These are phyloP conservation scores for Lutjanus argentimaculatus DNA, from an alignment of 2,797 vertebrate genomes.

Conservation along the genomic window DNA sequence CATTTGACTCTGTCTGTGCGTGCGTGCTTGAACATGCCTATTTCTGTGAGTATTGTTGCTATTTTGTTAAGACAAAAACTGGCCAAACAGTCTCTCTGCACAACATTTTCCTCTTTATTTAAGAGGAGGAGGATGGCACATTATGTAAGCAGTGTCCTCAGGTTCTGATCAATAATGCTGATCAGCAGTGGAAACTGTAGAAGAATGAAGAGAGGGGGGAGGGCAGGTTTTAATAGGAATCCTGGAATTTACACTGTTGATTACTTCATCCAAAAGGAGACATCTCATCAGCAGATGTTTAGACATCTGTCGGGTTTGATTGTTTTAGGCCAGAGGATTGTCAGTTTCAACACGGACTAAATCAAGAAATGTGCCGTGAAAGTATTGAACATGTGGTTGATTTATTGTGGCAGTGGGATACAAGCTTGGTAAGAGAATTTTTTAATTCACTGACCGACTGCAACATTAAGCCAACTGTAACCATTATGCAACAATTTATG, in stretches of 20 bases:
- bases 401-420: slow-evolving; percentile 5
- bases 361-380: slow-evolving; percentile 6
- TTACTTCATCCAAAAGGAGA: slow-evolving; percentile 47
- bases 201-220: slow-evolving; percentile 35
- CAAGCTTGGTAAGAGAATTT: slow-evolving; percentile 8
- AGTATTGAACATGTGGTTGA: slow-evolving; percentile 22
- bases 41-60: neutral
- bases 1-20: neutral
- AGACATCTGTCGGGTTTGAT: slow-evolving; percentile 60
- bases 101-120: neutral
- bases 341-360: slow-evolving; percentile 19
- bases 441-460: neutral
- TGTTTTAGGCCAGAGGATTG: slow-evolving; percentile 36
- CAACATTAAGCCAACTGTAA: slow-evolving; percentile 8
- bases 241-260: slow-evolving; percentile 44
- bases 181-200: slow-evolving; percentile 57
- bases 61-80: neutral
- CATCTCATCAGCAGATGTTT: slow-evolving; percentile 57
- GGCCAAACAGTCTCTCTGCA: neutral
- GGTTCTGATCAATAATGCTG: slow-evolving; percentile 75
- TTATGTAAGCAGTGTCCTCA: slow-evolving; percentile 43
- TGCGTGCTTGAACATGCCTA: neutral
- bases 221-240: slow-evolving; percentile 21
- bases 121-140: slow-evolving; percentile 15
- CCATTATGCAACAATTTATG: slow-evolving; percentile 12